Base-by-base conservation (phyloP, 2,888 invertebrate species). In the Protophormia terraenovae region DNA sequence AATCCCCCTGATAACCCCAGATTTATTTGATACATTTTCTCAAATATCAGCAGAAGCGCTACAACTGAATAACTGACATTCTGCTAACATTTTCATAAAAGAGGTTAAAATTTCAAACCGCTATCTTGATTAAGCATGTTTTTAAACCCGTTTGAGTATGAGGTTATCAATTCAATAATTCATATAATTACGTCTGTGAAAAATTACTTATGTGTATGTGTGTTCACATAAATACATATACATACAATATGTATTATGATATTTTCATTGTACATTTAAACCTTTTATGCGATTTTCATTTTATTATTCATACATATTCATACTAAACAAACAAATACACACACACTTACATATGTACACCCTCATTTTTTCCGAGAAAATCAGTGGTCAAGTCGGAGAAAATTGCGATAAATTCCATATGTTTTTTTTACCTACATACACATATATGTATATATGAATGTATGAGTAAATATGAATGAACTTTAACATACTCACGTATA, bases 371-470 rank as follows among this genome's bases (percentile, higher is more conserved):
- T 67, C 10, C 29, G 67, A 50, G 47, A 58, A 81, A 76, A 69
- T 82, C 81, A 76, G 81, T 75, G 81, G 81, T 76, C 81, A 82
- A 69, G 75, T 32, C 35, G n/a, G 8, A 38, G 47, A 75, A 41
- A 53, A 82, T 76, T 82, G 75, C 62, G 75, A 62, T 69, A 69
- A 75, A 82, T 76, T 82, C 19, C 62, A 69, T 41, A 62, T 50
- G 60, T 19, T 60, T 60, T 60, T 50, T 29, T 29, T 47, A 12
- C n/a, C 14, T n/a, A 45, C 45, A 45, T n/a, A 45, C 53, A 19
- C 47, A 67, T 55, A 32, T 38, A 4, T 62, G 10, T 14, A 10
- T 32, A n/a, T 14, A n/a, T 29, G 8, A 4, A 35, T 6, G 27
- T 76, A 19, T 27, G 10, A 12, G 24, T 58, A 58, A 47, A 14